Conservation (phyloP, 2,888 invertebrate species). For the Dorcus parallelipipedus region DNA sequence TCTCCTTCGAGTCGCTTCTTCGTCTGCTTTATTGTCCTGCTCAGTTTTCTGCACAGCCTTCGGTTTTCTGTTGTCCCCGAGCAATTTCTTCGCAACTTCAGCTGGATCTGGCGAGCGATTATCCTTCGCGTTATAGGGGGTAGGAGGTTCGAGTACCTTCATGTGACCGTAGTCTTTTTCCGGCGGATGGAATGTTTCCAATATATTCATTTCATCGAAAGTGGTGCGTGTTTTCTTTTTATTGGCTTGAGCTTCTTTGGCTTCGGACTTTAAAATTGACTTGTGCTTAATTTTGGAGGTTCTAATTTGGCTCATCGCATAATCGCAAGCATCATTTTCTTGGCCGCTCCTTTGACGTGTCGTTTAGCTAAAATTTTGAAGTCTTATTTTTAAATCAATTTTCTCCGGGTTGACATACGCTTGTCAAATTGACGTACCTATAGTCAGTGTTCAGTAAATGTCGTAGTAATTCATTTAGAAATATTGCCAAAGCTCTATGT, state of each 20-base stretch:
- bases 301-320: too few species aligned
- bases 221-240: slow-evolving; percentile 4
- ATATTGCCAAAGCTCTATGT: too few species aligned
- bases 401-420: too few species aligned
- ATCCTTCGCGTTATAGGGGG: slow-evolving; percentile 10
- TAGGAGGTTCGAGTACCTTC: slow-evolving; percentile 17
- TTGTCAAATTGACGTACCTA: too few species aligned
- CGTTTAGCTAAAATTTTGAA: too few species aligned
- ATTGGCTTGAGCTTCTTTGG: background rate
- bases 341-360: too few species aligned
- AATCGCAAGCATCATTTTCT: too few species aligned
- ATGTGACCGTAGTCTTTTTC: slow-evolving; percentile 17
- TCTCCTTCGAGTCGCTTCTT: background rate
- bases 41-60: slow-evolving; percentile 4
- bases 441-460: too few species aligned
- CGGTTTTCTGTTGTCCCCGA: slow-evolving; percentile 7
- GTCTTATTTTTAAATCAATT: too few species aligned
- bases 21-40: slow-evolving; percentile 1
- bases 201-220: slow-evolving; percentile 14
- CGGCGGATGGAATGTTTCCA: slow-evolving; percentile 11
- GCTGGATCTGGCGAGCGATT: slow-evolving; percentile 2
- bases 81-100: slow-evolving; percentile 9
- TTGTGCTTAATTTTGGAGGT: background rate
- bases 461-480: too few species aligned
- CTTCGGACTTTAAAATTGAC: slow-evolving; percentile 6